Evolutionary conservation across 2,113 vertebrate species (phyloP), one percentile per base, ranked within the genome.

Genomic region (Apodemus speciosus): DNA sequence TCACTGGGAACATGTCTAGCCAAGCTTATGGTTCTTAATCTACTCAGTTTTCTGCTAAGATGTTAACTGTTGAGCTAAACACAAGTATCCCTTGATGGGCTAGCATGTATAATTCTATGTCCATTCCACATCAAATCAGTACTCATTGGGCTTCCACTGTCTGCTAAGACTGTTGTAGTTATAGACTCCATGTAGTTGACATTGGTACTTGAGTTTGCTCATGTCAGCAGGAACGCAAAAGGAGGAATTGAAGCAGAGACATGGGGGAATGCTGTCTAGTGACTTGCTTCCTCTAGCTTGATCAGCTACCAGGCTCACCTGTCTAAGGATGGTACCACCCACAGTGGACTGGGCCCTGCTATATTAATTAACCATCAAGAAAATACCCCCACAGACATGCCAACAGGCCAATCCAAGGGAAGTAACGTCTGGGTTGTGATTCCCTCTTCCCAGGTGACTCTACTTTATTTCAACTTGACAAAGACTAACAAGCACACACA

Each of bases 71-170:
- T 66, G 21, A 89, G 30, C 6, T 30, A 93, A 85, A 43, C 35
- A 1, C 30, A 27, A 85, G 64, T 15, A 51, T 30, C 66, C 56
- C 27, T 89, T 27, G 6, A 49, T 68, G 23, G 18, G 1, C 25
- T n/a, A 58, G 9, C 46, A 23, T 10, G 58, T 38, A 51, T 62
- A 72, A 46, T 46, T 76, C 16, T 3, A 43, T 20, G 43, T 0
- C 0, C 5, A 2, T 40, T 14, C 40, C 38, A n/a, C 15, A 3
- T 2, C 0, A 11, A 71, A 7, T 4, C 72, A 73, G 25, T 21
- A 21, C 32, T 79, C 60, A 68, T 1, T 32, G 9, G 75, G 58
- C 35, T 46, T 62, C 51, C 32, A 49, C 49, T 35, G 6, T 6
- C n/a, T 1, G 3, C 51, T 27, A 32, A 46, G 5, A 0, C 40